These are phyloP conservation scores for Toxotes jaculatrix DNA, from an alignment of 2,113 vertebrate species.

Conservation along the genomic window DNA sequence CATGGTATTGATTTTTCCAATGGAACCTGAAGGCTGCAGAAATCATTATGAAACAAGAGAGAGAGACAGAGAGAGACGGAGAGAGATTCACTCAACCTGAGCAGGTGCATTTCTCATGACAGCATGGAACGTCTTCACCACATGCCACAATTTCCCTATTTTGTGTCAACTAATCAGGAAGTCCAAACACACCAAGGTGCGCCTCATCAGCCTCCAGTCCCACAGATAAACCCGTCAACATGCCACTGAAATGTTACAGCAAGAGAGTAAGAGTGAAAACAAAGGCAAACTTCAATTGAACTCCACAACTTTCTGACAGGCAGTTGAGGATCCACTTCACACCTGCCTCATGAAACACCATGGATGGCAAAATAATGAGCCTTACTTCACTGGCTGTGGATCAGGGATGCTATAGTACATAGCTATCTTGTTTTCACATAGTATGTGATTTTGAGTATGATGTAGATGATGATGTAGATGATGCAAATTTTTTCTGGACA, in stretches of 20 bases:
- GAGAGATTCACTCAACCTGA: constrained; percentile 38
- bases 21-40: constrained; percentile 24
- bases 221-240: constrained; percentile 63
- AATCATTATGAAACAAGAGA: background rate
- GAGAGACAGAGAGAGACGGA: background rate
- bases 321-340: constrained; percentile 49
- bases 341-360: constrained; percentile 19
- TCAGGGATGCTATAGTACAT: constrained; percentile 18
- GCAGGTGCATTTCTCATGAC: constrained; percentile 50
- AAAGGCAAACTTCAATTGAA: constrained; percentile 73
- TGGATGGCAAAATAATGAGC: constrained; percentile 71
- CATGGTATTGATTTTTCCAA: constrained; percentile 5
- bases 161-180: constrained; percentile 71
- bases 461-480: background rate
- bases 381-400: constrained; percentile 55
- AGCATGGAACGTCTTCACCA: constrained; percentile 41
- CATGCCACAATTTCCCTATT: constrained; percentile 57
- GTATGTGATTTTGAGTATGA: constrained; percentile 15
- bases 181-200: constrained; percentile 61
- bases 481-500: background rate
- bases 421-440: constrained; percentile 48
- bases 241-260: constrained; percentile 50
- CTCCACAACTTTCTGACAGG: constrained; percentile 71
- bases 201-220: constrained; percentile 61
- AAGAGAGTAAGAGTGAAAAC: constrained; percentile 48